Conservation (phyloP, 2,888 invertebrate genomes). For the Augiades crinisus region DNA sequence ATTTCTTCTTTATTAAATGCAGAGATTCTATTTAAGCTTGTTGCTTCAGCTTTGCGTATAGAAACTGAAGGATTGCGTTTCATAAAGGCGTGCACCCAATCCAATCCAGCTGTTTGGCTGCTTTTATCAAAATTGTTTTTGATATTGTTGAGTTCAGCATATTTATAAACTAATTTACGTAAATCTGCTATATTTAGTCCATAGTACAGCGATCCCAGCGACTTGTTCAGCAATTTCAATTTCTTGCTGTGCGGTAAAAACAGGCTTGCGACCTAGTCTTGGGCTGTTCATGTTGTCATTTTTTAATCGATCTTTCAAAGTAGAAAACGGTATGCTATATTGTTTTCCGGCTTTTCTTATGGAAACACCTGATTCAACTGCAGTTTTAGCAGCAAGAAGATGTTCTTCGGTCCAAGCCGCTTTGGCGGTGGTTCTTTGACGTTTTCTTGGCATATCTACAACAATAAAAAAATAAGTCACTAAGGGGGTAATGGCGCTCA, state of each 20-base stretch:
- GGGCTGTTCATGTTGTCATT: conserved; percentile 29
- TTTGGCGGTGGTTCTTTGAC: conserved; percentile 4
- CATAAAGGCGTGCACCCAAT: conserved; percentile 31
- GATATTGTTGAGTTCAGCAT: conserved; percentile 9
- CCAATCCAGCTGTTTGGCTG: conserved; percentile 32
- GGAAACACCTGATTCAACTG: too few relatives aligned
- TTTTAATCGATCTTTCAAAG: conserved; percentile 31
- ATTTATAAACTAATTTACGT: conserved; percentile 22
- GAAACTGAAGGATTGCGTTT: conserved; percentile 24
- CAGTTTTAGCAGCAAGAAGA: too few relatives aligned
- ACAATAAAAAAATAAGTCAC: not conserved
- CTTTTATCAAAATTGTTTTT: conserved; percentile 24
- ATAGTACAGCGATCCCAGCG: conserved; percentile 34
- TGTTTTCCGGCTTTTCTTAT: conserved; percentile 21
- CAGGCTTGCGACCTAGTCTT: conserved; percentile 18
- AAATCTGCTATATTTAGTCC: conserved; percentile 22
- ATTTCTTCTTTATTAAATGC: conserved; percentile 33
- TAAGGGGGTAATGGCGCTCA: too few relatives aligned
- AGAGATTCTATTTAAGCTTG: conserved; percentile 32
- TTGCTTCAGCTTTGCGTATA: conserved; percentile 30
- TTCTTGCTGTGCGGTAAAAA: conserved; percentile 34
- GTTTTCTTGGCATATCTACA: conserved; percentile 2
- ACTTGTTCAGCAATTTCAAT: conserved; percentile 31
- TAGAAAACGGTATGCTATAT: conserved; percentile 30
- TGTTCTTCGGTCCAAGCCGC: too few relatives aligned